Evolutionary conservation across 2,113 vertebrate genomes (phyloP).

Genomic region (Caranx melampygus): DNA sequence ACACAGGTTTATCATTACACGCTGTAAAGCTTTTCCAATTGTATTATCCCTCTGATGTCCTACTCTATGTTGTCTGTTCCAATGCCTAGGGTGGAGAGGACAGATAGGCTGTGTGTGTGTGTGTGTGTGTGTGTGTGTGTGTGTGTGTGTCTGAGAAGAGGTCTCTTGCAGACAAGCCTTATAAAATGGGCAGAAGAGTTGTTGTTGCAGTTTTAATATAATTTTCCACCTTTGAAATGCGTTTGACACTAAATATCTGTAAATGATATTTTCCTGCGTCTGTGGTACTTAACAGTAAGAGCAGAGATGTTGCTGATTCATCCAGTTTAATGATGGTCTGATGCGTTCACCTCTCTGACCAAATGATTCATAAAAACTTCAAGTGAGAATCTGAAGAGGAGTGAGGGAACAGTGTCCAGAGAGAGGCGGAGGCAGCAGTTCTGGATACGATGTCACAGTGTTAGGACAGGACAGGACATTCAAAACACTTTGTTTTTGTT

Average conservation of each 20-base stretch:
- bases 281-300: not conserved
- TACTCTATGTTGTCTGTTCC: slow-evolving; percentile 81
- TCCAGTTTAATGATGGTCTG: not conserved
- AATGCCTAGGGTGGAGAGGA: slow-evolving; percentile 77
- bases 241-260: not conserved
- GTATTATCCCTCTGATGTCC: slow-evolving; percentile 86
- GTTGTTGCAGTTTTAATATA: slow-evolving; percentile 14
- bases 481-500: too few relatives aligned
- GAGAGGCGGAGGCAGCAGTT: not conserved
- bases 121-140: slow-evolving; percentile 3
- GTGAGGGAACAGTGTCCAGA: slow-evolving; percentile 1
- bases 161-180: slow-evolving; percentile 17
- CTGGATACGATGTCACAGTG: not conserved
- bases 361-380: slow-evolving; percentile 13
- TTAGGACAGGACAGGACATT: too few relatives aligned
- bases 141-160: slow-evolving; percentile 7
- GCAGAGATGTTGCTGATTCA: too few relatives aligned
- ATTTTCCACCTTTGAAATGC: not conserved
- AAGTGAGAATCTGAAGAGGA: not conserved
- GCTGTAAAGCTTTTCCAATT: slow-evolving; percentile 87
- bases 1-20: slow-evolving; percentile 86
- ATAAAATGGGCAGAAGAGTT: slow-evolving; percentile 21
- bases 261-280: not conserved
- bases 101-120: slow-evolving; percentile 65
- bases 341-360: not conserved